These are phyloP conservation scores for Lathronympha strigana DNA, from an alignment of 2,888 invertebrate genomes.

Conservation along the genomic window DNA sequence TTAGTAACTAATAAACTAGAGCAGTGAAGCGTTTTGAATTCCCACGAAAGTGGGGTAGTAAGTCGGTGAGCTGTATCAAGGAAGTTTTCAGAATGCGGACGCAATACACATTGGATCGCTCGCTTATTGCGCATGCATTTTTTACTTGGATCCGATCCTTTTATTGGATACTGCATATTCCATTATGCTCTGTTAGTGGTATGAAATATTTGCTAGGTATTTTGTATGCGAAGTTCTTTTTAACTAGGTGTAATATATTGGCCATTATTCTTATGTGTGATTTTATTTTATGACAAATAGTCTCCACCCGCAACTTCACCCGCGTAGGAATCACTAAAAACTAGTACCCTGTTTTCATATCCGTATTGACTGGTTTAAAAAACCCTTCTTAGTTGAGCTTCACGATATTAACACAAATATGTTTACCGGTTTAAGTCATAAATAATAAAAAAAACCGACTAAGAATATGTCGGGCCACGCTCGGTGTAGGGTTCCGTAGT, in stretches of 20 bases:
- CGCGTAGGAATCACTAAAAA: too few relatives aligned
- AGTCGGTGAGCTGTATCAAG: slow-evolving; percentile 14
- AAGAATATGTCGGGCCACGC: too few relatives aligned
- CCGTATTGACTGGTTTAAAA: too few relatives aligned
- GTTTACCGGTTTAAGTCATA: too few relatives aligned
- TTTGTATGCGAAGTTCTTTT: not conserved
- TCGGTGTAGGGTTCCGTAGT: too few relatives aligned
- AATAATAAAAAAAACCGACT: too few relatives aligned
- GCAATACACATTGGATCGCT: slow-evolving; percentile 30
- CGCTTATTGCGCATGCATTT: slow-evolving; percentile 43
- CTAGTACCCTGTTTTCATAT: too few relatives aligned
- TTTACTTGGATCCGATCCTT: slow-evolving; percentile 27
- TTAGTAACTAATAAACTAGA: not conserved
- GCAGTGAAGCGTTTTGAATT: slow-evolving; percentile 6
- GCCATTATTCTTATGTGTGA: not conserved
- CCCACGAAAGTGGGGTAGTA: slow-evolving; percentile 13
- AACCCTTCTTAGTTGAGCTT: too few relatives aligned
- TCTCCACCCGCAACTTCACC: too few relatives aligned
- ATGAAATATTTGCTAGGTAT: slow-evolving; percentile 1
- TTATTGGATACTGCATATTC: slow-evolving; percentile 40
- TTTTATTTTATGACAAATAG: too few relatives aligned
- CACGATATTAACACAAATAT: too few relatives aligned
- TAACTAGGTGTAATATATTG: not conserved
- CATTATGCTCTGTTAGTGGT: slow-evolving; percentile 24
- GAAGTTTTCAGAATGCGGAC: slow-evolving; percentile 28